Evolutionary conservation across 2,797 vertebrate species (phyloP), one percentile per base, ranked within the genome.

Genomic region (Enteromius afrohamiltoni): DNA sequence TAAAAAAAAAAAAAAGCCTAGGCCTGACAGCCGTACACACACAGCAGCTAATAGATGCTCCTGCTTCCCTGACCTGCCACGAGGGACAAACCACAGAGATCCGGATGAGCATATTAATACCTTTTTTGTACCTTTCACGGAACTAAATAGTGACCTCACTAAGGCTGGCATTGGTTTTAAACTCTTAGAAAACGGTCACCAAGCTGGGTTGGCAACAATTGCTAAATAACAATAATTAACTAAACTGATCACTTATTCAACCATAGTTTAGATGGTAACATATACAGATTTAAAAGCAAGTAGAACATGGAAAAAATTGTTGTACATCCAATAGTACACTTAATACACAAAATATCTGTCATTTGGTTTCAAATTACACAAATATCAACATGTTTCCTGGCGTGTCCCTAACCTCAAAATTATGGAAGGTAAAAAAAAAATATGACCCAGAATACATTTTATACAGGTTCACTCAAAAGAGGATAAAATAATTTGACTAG

Each of bases 1-100:
- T 89, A 70, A 89, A 83, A 89, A 67, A 78, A n/a, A 37, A 42
- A 11, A 45, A 45, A 45, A 45, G 47, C 42, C 64, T 68, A 17
- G 68, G 79, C 19, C 55, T 26, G 51, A 82, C 75, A 65, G 29
- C 5, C 58, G 5, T 60, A 40, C 65, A 55, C 60, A 49, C 45
- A 23, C 79, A 10, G 31, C 70, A 37, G 51, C 76, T 75, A 64
- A 79, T 42, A 80, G 75, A 67, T 11, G 26, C 23, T 64, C 53
- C 21, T 53, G 21, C 34, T 68, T 34, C 53, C 19, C 53, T 11
- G 51, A 29, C 49, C 65, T 80, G 55, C 34, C 79, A 77, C 58
- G 3, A 9, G 8, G 53, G 53, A 77, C 64, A 85, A 75, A 79
- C 6, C 29, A 60, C 26, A 47, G 71, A 29, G 42, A 34, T 76